Percentiles rank a stretch among this genome's conserved stretches.
phyloP scores from a whole-genome alignment of 2,888 invertebrate genomes.

The Drosophila pseudotakahashii region DNA sequence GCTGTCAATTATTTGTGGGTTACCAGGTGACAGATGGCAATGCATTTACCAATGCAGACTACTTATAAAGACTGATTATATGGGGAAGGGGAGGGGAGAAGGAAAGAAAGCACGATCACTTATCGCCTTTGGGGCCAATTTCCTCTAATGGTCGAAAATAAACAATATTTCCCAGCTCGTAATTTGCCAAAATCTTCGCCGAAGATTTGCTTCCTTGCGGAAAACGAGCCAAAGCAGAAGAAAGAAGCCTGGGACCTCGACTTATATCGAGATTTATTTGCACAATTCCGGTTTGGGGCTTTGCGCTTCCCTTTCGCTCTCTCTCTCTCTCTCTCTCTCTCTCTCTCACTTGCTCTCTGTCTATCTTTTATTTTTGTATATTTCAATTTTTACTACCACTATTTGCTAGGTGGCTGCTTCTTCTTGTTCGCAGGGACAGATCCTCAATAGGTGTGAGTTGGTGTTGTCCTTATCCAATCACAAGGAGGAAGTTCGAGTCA shows the following conservation, averaged over 20 bases:
- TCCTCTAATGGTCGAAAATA: conserved; percentile 74
- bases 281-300: conserved; percentile 75
- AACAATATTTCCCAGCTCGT: conserved; percentile 69
- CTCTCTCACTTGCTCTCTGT: conserved; percentile 6
- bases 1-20: conserved; percentile 60
- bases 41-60: conserved; percentile 30
- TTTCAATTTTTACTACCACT: conserved; percentile 66
- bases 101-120: conserved; percentile 6
- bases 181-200: conserved; percentile 59
- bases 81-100: too few species aligned
- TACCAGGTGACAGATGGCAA: conserved; percentile 65
- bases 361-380: conserved; percentile 44
- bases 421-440: conserved; percentile 20
- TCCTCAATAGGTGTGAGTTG: conserved; percentile 40
- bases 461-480: conserved; percentile 24
- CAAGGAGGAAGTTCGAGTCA: conserved; percentile 50
- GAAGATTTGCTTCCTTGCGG: conserved; percentile 66
- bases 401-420: conserved; percentile 50
- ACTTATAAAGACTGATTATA: background rate
- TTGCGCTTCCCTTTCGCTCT: conserved; percentile 50
- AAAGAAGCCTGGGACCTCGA: conserved; percentile 39
- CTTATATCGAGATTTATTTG: conserved; percentile 76
- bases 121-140: conserved; percentile 51
- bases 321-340: conserved; percentile 53
- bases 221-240: conserved; percentile 23